These are phyloP conservation scores for Trachelipus rathkii DNA, from an alignment of 1,140 invertebrate species.

Conservation along the genomic window DNA sequence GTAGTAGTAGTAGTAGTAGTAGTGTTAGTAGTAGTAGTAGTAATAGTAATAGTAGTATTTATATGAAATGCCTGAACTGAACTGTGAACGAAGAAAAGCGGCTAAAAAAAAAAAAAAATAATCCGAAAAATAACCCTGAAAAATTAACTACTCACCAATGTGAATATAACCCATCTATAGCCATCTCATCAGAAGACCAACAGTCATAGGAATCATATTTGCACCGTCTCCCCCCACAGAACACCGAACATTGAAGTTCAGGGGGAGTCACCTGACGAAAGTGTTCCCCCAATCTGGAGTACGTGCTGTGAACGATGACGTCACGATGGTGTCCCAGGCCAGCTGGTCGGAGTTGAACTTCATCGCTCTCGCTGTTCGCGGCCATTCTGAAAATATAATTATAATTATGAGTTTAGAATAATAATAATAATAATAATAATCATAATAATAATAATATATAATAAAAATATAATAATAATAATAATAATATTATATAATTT, in stretches of 20 bases:
- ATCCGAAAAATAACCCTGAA: no score
- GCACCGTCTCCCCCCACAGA: constrained; percentile 75
- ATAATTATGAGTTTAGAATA: no score
- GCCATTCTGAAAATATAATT: not conserved
- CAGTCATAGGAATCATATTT: constrained; percentile 69
- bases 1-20: no score
- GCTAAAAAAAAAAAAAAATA: no score
- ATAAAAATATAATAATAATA: no score
- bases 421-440: no score
- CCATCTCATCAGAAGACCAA: constrained; percentile 64
- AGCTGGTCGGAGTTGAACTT: constrained; percentile 25
- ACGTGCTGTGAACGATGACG: constrained; percentile 32
- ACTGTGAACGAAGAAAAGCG: no score
- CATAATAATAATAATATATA: no score
- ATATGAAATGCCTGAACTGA: no score
- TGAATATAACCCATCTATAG: constrained; percentile 73
- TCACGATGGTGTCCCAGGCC: constrained; percentile 18
- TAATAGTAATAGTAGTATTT: no score
- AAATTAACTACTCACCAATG: constrained; percentile 69
- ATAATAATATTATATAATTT: no score
- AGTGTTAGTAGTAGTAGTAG: no score
- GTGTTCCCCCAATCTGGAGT: constrained; percentile 39
- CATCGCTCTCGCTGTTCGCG: not conserved
- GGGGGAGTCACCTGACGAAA: constrained; percentile 57
- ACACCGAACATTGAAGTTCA: constrained; percentile 68